These are phyloP conservation scores for Lanius ludovicianus DNA, from an alignment of 2,113 vertebrate genomes.

Conservation along the genomic window DNA sequence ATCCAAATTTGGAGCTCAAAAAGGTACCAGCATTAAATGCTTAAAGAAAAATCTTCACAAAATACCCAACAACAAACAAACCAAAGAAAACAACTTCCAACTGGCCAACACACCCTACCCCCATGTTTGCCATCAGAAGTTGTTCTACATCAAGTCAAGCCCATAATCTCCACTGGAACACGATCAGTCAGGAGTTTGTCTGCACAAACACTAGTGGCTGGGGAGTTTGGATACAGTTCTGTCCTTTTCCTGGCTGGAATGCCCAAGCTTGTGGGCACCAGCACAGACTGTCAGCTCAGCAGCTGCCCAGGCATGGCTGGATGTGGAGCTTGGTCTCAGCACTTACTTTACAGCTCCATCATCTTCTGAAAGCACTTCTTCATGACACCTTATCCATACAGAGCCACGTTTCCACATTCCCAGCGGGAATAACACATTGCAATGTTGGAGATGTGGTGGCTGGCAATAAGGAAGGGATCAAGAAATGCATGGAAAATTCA, in stretches of 20 bases:
- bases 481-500: not conserved
- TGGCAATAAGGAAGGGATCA: not conserved
- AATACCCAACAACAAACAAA: not conserved
- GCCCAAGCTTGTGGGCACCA: not conserved
- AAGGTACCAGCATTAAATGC: not conserved
- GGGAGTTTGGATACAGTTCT: not conserved
- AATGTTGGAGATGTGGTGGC: no score
- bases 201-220: accelerated
- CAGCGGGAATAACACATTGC: not conserved
- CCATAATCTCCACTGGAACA: not conserved
- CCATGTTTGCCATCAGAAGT: not conserved
- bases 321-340: not conserved
- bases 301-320: not conserved
- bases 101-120: not conserved
- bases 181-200: not conserved
- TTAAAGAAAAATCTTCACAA: not conserved
- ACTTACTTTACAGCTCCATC: not conserved
- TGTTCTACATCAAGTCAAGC: not conserved
- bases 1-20: not conserved
- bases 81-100: not conserved
- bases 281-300: not conserved
- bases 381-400: not conserved
- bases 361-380: not conserved
- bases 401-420: not conserved
- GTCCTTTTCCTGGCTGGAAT: not conserved